These are phyloP conservation scores for Hartigia nigra DNA, from an alignment of 2,888 invertebrate species.

Conservation along the genomic window DNA sequence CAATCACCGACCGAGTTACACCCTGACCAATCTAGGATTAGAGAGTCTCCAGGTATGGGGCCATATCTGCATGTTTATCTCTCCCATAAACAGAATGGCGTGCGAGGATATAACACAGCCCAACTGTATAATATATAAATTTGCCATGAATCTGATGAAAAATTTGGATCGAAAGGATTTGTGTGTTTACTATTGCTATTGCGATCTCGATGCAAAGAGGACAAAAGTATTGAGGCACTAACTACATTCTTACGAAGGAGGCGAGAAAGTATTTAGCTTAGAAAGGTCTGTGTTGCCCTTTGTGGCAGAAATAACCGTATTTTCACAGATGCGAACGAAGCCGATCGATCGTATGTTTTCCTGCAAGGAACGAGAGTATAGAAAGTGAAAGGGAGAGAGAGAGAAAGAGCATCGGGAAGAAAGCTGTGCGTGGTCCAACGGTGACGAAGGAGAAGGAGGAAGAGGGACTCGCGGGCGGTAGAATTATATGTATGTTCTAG, in stretches of 20 bases:
- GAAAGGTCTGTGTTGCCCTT: slow-evolving; percentile 7
- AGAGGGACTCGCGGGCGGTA: slow-evolving; percentile 20
- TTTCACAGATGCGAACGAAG: slow-evolving; percentile 43
- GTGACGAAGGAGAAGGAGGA: slow-evolving; percentile 10
- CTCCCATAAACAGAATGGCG: not conserved
- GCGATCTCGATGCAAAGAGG: not conserved
- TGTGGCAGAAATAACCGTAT: slow-evolving; percentile 36
- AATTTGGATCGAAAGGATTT: not conserved
- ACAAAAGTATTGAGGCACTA: not conserved
- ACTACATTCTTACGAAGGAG: not conserved
- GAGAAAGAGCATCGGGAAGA: slow-evolving; percentile 8
- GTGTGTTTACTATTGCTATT: not conserved
- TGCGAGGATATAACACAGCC: not conserved
- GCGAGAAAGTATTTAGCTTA: slow-evolving; percentile 19
- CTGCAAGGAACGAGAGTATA: slow-evolving; percentile 17
- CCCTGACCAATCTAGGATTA: slow-evolving; percentile 30
- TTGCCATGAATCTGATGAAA: slow-evolving; percentile 11
- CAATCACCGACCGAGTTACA: slow-evolving; percentile 10
- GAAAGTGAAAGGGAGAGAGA: slow-evolving; percentile 21
- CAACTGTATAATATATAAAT: slow-evolving; percentile 19
- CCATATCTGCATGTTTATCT: not conserved
- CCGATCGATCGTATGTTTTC: slow-evolving; percentile 20
- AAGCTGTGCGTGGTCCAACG: slow-evolving; percentile 6
- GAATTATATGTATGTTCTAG: slow-evolving; percentile 5
- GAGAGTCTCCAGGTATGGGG: slow-evolving; percentile 33